Evolutionary conservation across 2,113 vertebrate genomes (phyloP).

Genomic region (Pseudopodoces humilis): DNA sequence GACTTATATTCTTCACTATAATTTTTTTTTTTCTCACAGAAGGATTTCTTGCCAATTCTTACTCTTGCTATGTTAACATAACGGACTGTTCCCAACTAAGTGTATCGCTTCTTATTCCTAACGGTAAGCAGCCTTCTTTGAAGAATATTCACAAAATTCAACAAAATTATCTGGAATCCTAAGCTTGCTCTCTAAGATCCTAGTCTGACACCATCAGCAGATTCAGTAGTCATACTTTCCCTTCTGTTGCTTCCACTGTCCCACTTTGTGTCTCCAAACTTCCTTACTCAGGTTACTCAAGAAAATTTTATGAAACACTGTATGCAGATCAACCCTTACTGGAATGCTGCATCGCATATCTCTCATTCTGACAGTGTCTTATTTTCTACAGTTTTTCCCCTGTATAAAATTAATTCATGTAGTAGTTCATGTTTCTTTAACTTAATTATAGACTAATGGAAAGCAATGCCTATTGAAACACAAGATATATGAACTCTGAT

Average conservation of each 20-base stretch:
- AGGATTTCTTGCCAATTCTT: background rate
- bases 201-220: background rate
- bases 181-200: background rate
- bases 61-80: background rate
- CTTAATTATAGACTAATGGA: background rate
- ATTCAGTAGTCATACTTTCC: background rate
- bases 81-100: background rate
- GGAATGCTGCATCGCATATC: background rate
- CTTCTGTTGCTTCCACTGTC: background rate
- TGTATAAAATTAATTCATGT: background rate
- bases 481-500: background rate
- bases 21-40: background rate
- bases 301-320: background rate
- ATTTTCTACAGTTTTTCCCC: background rate
- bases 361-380: background rate
- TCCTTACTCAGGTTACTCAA: background rate
- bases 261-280: background rate
- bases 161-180: background rate
- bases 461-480: background rate
- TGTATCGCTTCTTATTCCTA: background rate
- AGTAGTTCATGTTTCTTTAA: background rate
- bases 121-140: background rate
- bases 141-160: background rate
- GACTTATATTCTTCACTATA: background rate
- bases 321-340: background rate